These are phyloP conservation scores for Callopanchax toddi DNA, from an alignment of 2,113 vertebrate species.

Conservation along the genomic window DNA sequence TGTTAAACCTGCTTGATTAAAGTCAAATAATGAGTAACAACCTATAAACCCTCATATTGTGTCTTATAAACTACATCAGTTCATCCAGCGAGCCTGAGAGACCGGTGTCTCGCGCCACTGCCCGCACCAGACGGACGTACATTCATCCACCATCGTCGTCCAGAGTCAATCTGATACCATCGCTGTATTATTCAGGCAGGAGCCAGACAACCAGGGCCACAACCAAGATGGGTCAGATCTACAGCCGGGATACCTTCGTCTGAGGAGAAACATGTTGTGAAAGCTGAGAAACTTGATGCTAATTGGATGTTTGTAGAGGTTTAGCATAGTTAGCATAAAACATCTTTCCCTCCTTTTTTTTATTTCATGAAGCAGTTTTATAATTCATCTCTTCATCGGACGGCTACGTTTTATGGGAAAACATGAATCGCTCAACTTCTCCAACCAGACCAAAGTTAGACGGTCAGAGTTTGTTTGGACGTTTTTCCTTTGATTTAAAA, in stretches of 20 bases:
- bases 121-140: constrained; percentile 64
- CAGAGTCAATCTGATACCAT: constrained; percentile 48
- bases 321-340: too few species aligned
- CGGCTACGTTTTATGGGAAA: too few species aligned
- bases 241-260: constrained; percentile 89
- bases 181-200: constrained; percentile 55
- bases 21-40: too few species aligned
- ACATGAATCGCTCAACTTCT: too few species aligned
- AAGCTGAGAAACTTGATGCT: too few species aligned
- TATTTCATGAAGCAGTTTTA: too few species aligned
- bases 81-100: constrained; percentile 17
- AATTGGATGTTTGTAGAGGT: too few species aligned
- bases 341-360: too few species aligned
- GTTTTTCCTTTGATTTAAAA: too few species aligned
- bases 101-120: constrained; percentile 42
- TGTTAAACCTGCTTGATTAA: background rate
- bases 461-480: too few species aligned
- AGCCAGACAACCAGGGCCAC: constrained; percentile 29
- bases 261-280: constrained; percentile 68
- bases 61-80: constrained; percentile 25
- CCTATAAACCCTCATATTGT: background rate
- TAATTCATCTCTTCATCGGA: too few species aligned
- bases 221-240: constrained; percentile 34
- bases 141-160: constrained; percentile 51
- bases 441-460: too few species aligned